Conservation (phyloP, 2,888 invertebrate genomes). For the Drosophila helvetica region DNA sequence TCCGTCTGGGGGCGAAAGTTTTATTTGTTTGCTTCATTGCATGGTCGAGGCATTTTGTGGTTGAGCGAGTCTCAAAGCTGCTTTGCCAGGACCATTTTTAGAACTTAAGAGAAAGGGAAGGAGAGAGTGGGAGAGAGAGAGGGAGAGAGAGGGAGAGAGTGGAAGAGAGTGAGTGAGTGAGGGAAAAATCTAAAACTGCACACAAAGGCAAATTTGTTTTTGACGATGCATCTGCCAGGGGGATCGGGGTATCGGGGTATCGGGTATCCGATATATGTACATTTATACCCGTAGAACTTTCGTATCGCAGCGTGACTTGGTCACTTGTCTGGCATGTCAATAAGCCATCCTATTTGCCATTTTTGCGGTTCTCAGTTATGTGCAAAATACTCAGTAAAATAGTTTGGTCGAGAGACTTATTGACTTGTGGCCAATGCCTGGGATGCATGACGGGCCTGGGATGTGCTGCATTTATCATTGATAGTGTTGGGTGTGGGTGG, state of each 20-base stretch:
- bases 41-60: conserved; percentile 73
- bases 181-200: conserved; percentile 53
- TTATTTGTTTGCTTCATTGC: conserved; percentile 78
- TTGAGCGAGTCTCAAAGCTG: conserved; percentile 69
- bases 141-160: not conserved
- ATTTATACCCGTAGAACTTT: conserved; percentile 7
- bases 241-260: conserved; percentile 28
- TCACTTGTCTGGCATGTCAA: conserved; percentile 68
- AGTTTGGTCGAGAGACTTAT: conserved; percentile 44
- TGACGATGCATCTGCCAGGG: conserved; percentile 27
- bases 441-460: too few species aligned
- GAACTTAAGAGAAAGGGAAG: not conserved
- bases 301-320: conserved; percentile 27
- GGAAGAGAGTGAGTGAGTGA: not conserved
- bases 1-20: conserved; percentile 65
- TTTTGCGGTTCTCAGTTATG: conserved; percentile 42
- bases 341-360: conserved; percentile 57
- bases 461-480: conserved; percentile 22
- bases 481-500: not conserved
- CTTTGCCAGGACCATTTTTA: conserved; percentile 42
- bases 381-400: conserved; percentile 45
- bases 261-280: conserved; percentile 29
- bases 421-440: conserved; percentile 43
- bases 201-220: conserved; percentile 65
- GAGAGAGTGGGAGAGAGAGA: not conserved